Percentiles rank a stretch among this genome's conserved stretches.
Evolutionary conservation across 2,797 vertebrate genomes (phyloP).

Genomic region (Hybognathus amarus): DNA sequence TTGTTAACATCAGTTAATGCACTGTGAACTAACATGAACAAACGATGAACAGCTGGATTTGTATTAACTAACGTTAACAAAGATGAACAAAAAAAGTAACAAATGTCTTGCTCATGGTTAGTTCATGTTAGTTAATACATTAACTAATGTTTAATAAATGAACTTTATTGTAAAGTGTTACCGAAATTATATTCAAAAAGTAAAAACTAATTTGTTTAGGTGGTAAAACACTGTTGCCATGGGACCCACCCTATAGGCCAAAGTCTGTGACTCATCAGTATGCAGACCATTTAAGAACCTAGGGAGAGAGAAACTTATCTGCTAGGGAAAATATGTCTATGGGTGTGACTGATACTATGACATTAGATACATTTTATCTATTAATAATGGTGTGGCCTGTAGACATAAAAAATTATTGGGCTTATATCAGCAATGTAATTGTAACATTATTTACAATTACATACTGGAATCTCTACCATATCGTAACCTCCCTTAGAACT

Average conservation of each 20-base stretch:
- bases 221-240: neutral
- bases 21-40: no score
- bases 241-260: neutral
- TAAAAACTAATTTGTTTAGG: neutral
- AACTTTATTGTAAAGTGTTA: no score
- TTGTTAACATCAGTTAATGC: no score
- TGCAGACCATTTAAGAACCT: neutral
- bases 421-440: neutral
- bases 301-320: neutral
- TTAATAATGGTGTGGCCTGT: neutral
- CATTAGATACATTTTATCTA: neutral
- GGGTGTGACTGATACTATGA: neutral
- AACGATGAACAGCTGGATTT: no score
- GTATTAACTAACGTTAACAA: no score
- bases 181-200: constrained; percentile 1
- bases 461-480: neutral
- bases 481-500: neutral
- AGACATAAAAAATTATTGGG: neutral
- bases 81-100: no score
- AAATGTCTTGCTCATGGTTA: no score
- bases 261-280: neutral
- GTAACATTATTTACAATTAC: neutral
- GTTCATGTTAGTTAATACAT: no score
- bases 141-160: no score
- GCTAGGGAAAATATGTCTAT: neutral